Conservation (phyloP, 1,140 invertebrate species). For the Hyles euphorbiae region DNA sequence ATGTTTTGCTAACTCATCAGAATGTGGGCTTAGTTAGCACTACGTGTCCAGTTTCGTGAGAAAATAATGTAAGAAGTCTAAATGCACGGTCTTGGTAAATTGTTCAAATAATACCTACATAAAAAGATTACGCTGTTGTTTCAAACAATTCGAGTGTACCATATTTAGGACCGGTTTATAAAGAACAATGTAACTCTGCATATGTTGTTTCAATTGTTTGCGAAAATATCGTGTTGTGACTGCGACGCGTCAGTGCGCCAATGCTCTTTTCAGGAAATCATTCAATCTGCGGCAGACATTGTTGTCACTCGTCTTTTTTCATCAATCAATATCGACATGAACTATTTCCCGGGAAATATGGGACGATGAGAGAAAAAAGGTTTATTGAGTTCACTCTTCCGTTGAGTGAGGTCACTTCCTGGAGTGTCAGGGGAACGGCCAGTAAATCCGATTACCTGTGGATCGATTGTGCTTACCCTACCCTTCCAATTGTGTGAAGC, state of each 20-base stretch:
- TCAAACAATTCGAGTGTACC: slow-evolving; percentile 29
- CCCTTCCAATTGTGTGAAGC: slow-evolving; percentile 22
- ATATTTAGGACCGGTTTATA: slow-evolving; percentile 20
- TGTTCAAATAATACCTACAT: slow-evolving; percentile 17
- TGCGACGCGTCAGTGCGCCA: not conserved
- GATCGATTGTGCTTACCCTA: slow-evolving; percentile 39
- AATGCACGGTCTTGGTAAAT: slow-evolving; percentile 15
- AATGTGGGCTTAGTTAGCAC: slow-evolving; percentile 28
- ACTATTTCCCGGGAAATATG: slow-evolving; percentile 30
- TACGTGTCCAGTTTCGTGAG: slow-evolving; percentile 27
- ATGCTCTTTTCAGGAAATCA: not conserved
- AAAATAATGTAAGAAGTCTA: slow-evolving; percentile 30
- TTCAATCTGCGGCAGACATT: not conserved
- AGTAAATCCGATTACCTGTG: slow-evolving; percentile 47
- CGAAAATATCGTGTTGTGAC: not conserved
- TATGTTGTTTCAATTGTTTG: slow-evolving; percentile 1
- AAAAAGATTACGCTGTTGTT: slow-evolving; percentile 19
- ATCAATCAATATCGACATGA: not conserved
- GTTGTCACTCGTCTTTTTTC: slow-evolving; percentile 8
- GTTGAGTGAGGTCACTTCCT: slow-evolving; percentile 56
- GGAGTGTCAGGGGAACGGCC: slow-evolving; percentile 38
- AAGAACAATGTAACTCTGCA: slow-evolving; percentile 11
- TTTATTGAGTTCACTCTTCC: slow-evolving; percentile 48
- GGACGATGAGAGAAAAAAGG: slow-evolving; percentile 42
- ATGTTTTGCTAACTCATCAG: slow-evolving; percentile 32